Percentiles rank a stretch among this genome's conserved stretches.
Evolutionary conservation across 2,797 vertebrate species (phyloP).

Genomic region (Coregonus sp.): DNA sequence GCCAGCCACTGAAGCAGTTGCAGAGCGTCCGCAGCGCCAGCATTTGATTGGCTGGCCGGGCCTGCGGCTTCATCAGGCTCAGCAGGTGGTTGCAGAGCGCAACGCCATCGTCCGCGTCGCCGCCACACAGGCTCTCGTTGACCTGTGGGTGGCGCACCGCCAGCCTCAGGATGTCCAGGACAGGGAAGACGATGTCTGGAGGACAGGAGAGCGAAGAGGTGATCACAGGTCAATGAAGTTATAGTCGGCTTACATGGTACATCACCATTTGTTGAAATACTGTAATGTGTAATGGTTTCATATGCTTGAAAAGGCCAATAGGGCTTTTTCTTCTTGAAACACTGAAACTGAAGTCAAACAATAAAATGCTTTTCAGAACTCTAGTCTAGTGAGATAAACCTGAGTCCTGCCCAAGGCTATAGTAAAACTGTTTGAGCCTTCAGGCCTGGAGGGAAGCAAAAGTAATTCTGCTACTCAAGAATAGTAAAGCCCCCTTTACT

Average conservation of each 20-base stretch:
- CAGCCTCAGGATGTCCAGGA: conserved; percentile 93
- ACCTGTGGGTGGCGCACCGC: conserved; percentile 90
- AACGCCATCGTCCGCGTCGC: conserved; percentile 82
- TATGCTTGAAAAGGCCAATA: too few relatives aligned
- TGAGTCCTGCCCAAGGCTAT: too few relatives aligned
- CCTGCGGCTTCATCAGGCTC: conserved; percentile 85
- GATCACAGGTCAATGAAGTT: too few relatives aligned
- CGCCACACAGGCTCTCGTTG: conserved; percentile 89
- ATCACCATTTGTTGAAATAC: neutral
- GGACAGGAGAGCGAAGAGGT: neutral
- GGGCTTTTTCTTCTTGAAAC: too few relatives aligned
- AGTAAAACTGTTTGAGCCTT: too few relatives aligned
- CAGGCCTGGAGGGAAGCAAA: too few relatives aligned
- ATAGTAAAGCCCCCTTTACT: too few relatives aligned
- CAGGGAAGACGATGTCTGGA: conserved; percentile 94
- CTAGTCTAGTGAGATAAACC: too few relatives aligned
- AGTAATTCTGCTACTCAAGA: too few relatives aligned
- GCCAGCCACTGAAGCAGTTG: conserved; percentile 89
- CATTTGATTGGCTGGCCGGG: conserved; percentile 93
- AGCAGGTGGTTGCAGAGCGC: conserved; percentile 89
- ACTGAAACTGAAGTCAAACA: neutral
- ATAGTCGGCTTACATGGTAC: neutral
- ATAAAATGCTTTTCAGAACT: neutral
- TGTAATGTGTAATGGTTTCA: too few relatives aligned
- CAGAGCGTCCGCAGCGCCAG: conserved; percentile 93